Conservation (phyloP, 2,797 vertebrate genomes). For the Anomalospiza imberbis region DNA sequence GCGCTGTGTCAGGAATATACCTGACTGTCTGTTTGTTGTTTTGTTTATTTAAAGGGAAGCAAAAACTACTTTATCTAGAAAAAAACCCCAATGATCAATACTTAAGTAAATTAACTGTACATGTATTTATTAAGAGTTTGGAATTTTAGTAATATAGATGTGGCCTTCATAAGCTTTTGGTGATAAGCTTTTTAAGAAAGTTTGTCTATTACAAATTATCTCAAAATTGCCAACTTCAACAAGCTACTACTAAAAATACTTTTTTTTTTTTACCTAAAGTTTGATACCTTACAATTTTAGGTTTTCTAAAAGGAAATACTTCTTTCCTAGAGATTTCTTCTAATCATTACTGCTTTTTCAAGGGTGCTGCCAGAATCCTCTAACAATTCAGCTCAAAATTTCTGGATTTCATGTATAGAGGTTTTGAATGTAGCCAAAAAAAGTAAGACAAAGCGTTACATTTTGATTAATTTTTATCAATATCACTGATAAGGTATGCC, state of each 20-base stretch:
- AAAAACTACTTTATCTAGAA: not conserved
- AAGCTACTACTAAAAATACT: not conserved
- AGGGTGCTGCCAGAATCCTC: not conserved
- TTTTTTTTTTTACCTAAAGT: not conserved
- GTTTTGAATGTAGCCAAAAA: not conserved
- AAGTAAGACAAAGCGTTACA: not conserved
- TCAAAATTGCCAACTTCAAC: not conserved
- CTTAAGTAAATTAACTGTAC: not conserved
- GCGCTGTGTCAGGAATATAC: not conserved
- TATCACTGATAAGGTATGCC: not conserved
- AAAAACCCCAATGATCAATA: not conserved
- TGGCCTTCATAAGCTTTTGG: not conserved
- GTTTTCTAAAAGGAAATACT: not conserved
- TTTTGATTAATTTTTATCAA: not conserved
- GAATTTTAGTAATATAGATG: not conserved
- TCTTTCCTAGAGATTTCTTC: not conserved
- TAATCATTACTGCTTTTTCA: not conserved
- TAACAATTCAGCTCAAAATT: not conserved
- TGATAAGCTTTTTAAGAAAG: not conserved
- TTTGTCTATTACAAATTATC: not conserved
- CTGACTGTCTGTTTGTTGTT: not conserved
- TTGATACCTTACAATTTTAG: not conserved
- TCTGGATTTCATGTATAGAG: not conserved
- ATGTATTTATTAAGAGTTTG: not conserved
- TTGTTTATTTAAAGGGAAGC: not conserved